These are phyloP conservation scores for Chelon auratus DNA, from an alignment of 2,797 vertebrate genomes.

Conservation along the genomic window DNA sequence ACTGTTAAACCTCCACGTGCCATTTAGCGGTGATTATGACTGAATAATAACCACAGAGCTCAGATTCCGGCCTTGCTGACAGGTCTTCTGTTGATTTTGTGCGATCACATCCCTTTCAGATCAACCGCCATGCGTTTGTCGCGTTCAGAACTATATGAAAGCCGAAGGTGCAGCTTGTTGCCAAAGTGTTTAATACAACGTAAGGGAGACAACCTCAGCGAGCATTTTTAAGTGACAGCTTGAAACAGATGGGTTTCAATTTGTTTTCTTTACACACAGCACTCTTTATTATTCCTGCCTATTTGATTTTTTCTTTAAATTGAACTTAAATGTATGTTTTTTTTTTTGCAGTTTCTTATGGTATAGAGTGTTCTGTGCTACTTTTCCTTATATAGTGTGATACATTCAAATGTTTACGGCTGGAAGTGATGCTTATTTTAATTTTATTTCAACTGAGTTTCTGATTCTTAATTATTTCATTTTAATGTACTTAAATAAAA, in stretches of 20 bases:
- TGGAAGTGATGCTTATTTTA: background rate
- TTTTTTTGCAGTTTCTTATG: background rate
- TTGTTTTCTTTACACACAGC: constrained; percentile 5
- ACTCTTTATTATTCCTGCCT: background rate
- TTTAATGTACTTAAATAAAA: background rate
- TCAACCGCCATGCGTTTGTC: no score
- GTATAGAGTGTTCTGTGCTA: background rate
- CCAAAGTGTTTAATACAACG: background rate
- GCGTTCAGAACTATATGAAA: background rate
- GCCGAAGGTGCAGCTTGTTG: constrained; percentile 8
- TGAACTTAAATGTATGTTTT: background rate
- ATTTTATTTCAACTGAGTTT: background rate
- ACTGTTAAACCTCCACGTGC: constrained; percentile 10
- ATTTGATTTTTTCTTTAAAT: background rate
- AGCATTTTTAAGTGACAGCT: constrained; percentile 60
- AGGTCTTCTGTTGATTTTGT: background rate
- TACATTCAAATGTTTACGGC: background rate
- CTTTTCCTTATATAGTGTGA: no score
- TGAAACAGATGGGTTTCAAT: constrained; percentile 27
- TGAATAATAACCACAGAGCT: background rate
- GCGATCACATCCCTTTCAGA: no score
- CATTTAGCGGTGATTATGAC: background rate
- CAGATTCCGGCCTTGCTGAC: background rate
- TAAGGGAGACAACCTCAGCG: background rate
- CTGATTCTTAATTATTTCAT: background rate